Evolutionary conservation across 1,140 invertebrate species (phyloP), one percentile per base, ranked within the genome.

Genomic region (Laodelphax striatellus): DNA sequence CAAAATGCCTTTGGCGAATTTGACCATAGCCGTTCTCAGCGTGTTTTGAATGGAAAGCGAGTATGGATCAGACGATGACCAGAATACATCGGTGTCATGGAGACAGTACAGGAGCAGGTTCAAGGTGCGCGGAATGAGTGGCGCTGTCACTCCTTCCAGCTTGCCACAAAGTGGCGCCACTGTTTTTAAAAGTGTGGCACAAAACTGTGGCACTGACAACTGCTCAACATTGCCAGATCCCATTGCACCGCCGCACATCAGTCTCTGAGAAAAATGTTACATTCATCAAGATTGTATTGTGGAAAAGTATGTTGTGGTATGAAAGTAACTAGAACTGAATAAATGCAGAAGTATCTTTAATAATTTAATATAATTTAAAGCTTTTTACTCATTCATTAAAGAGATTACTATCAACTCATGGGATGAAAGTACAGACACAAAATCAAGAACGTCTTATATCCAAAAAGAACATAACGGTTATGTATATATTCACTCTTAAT

Each of bases 171-270:
- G 28, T 10, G 21, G 44, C 5, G 28, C 22, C 1, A 50, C 43
- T 17, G 46, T 16, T 3, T n/a, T 28, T 21, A 52, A 34, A 10
- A 34, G 24, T n/a, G 21, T 17, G 17, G 50, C 22, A 34, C 57
- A 59, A 21, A 31, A 59, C 11, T 59, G 57, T 4, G 57, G 57
- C 16, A 59, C 17, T 16, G 44, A 13, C 22, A 59, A 24, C 17
- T 16, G 24, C 2, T 52, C 57, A n/a, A 22, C 28, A 13, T 38
- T 38, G 1, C 34, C 34, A 11, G 34, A 13, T 38, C 34, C 34
- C 5, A 38, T 8, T 1, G 34, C 34, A 11, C 34, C 34, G 11
- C 10, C 24, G 24, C n/a, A n/a, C 28, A 31, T 31, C 28, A 31
- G 4, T 31, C 28, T 9, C 34, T 38, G 34, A 38, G 11, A 11